These are phyloP conservation scores for Rostratula benghalensis DNA, from an alignment of 2,113 vertebrate genomes.

Conservation along the genomic window DNA sequence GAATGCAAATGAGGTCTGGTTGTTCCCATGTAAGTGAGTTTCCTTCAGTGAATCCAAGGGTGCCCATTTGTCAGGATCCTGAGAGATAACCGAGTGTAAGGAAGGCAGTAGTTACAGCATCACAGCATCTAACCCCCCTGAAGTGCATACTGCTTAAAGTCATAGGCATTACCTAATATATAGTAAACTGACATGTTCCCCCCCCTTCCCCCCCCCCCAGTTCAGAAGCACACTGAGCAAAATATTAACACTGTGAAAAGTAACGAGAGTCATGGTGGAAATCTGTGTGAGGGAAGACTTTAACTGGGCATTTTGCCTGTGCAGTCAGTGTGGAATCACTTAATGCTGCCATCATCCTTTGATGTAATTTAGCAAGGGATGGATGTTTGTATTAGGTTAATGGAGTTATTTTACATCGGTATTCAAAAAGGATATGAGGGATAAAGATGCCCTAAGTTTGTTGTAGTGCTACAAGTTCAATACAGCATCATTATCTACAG, in stretches of 20 bases:
- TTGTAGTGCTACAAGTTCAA: not conserved
- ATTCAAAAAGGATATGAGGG: not conserved
- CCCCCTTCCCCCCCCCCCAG: accelerated
- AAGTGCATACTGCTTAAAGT: not conserved
- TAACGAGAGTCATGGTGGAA: not conserved
- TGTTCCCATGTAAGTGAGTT: not conserved
- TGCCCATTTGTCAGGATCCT: not conserved
- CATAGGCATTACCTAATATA: accelerated
- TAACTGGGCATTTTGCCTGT: accelerated
- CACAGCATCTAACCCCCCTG: not conserved
- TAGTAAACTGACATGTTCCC: not conserved
- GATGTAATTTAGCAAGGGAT: not conserved
- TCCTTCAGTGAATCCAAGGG: not conserved
- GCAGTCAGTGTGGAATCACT: not conserved
- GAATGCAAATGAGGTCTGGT: not conserved
- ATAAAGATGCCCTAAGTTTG: not conserved
- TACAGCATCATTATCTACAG: not conserved
- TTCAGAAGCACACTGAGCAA: not conserved
- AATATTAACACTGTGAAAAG: not conserved
- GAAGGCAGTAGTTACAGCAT: not conserved
- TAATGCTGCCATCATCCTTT: not conserved
- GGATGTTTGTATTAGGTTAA: not conserved
- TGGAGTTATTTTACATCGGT: not conserved
- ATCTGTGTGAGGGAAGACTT: not conserved
- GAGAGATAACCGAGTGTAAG: not conserved